Percentiles rank a stretch among this genome's conserved stretches.
phyloP scores from a whole-genome alignment of 92 coral and sea anemone species.

The Siderastrea radians region DNA sequence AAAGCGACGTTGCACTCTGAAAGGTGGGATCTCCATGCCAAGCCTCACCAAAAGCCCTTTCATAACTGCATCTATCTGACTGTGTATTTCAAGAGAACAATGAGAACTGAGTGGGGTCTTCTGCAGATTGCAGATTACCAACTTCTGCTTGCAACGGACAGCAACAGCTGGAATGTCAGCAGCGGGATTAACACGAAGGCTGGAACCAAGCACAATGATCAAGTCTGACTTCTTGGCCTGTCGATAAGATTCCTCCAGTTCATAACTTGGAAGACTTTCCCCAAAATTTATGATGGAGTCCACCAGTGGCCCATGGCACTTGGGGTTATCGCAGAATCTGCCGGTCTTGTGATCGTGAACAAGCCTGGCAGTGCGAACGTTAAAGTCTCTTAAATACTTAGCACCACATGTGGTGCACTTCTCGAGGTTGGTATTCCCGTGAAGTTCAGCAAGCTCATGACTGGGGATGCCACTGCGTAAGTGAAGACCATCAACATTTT shows the following conservation, averaged over 20 bases:
- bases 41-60: conserved; percentile 61
- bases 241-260: conserved; percentile 53
- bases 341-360: conserved; percentile 79
- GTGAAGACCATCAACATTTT: conserved; percentile 84
- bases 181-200: conserved; percentile 70
- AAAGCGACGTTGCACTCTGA: conserved; percentile 77
- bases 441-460: conserved; percentile 80
- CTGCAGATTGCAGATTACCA: conserved; percentile 73
- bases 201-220: conserved; percentile 70
- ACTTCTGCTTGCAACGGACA: conserved; percentile 56
- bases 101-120: conserved; percentile 66
- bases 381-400: conserved; percentile 76
- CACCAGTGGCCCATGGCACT: conserved; percentile 65
- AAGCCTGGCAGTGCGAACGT: conserved; percentile 56
- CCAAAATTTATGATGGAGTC: conserved; percentile 83
- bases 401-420: conserved; percentile 77
- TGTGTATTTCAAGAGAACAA: conserved; percentile 68
- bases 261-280: conserved; percentile 72
- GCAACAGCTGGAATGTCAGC: conserved; percentile 73
- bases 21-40: conserved; percentile 59
- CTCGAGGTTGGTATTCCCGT: conserved; percentile 79
- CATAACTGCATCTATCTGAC: conserved; percentile 62
- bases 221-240: conserved; percentile 57
- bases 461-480: conserved; percentile 77
- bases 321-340: conserved; percentile 68